These are phyloP conservation scores for Lysiphlebus fabarum DNA, from an alignment of 1,140 invertebrate genomes.

Conservation along the genomic window DNA sequence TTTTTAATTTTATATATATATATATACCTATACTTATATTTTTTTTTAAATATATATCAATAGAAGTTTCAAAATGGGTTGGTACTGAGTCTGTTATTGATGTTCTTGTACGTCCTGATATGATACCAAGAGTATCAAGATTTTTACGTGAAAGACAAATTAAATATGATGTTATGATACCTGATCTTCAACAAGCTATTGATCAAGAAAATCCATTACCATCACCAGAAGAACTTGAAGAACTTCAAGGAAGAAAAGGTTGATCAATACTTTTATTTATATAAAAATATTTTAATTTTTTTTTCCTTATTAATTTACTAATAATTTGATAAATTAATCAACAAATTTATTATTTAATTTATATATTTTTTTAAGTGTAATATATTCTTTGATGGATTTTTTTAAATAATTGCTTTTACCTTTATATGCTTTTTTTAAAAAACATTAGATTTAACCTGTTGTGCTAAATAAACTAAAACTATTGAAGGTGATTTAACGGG, in stretches of 20 bases:
- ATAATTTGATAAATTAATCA: no score
- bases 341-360: no score
- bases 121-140: slow-evolving; percentile 52
- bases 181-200: slow-evolving; percentile 72
- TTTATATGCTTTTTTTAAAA: no score
- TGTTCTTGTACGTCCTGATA: slow-evolving; percentile 63
- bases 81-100: slow-evolving; percentile 66
- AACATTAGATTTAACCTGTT: no score
- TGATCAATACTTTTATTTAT: no score
- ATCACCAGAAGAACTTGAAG: slow-evolving; percentile 60
- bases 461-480: no score
- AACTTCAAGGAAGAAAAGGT: slow-evolving; percentile 70
- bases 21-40: no score
- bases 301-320: no score
- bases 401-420: no score
- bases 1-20: not conserved
- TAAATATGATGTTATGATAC: slow-evolving; percentile 65
- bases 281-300: no score
- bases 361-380: no score
- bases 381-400: no score
- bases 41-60: slow-evolving; percentile 21
- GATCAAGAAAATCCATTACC: slow-evolving; percentile 72
- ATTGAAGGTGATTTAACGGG: slow-evolving; percentile 13
- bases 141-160: slow-evolving; percentile 45
- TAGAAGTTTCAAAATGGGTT: slow-evolving; percentile 69